A percentile compares a stretch with the other conserved stretches of the same genome.
These are phyloP conservation scores for Teleopsis dalmanni DNA, from an alignment of 1,140 invertebrate species.

Conservation along the genomic window DNA sequence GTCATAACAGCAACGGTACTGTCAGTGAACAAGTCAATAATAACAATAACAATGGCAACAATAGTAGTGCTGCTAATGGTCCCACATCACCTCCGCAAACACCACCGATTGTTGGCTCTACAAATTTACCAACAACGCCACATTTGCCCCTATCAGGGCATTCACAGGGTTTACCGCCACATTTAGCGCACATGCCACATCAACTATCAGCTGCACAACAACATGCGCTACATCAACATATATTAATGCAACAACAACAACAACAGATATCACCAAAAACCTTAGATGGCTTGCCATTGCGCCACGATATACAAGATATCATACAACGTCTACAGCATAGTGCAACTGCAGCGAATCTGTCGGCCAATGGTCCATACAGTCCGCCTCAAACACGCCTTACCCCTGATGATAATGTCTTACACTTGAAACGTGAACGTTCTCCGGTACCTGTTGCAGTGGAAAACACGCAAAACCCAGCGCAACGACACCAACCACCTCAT, in stretches of 20 bases:
- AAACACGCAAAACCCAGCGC: slow-evolving; percentile 33
- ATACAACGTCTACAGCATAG: slow-evolving; percentile 35
- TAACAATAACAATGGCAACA: slow-evolving; percentile 2
- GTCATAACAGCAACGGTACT: background rate
- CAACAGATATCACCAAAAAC: slow-evolving; percentile 11
- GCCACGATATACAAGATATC: slow-evolving; percentile 37
- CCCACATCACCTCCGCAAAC: slow-evolving; percentile 38
- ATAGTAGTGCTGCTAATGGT: slow-evolving; percentile 20
- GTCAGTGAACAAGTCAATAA: background rate
- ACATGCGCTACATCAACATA: slow-evolving; percentile 12
- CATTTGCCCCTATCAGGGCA: slow-evolving; percentile 13
- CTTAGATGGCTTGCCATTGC: slow-evolving; percentile 15
- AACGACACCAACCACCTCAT: slow-evolving; percentile 37
- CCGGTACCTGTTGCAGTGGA: slow-evolving; percentile 23
- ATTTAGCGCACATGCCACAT: slow-evolving; percentile 9
- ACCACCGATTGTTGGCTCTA: slow-evolving; percentile 21
- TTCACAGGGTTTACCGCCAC: slow-evolving; percentile 24
- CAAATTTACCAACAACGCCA: slow-evolving; percentile 13
- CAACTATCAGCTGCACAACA: slow-evolving; percentile 17
- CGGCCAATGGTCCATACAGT: slow-evolving; percentile 19
- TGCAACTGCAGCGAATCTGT: slow-evolving; percentile 15
- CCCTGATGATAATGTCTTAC: slow-evolving; percentile 13
- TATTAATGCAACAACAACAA: slow-evolving; percentile 18
- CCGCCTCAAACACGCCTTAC: slow-evolving; percentile 30
- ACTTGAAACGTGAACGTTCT: slow-evolving; percentile 36